Evolutionary conservation across 2,797 vertebrate species (phyloP).

Genomic region (Gambelia wislizenii): DNA sequence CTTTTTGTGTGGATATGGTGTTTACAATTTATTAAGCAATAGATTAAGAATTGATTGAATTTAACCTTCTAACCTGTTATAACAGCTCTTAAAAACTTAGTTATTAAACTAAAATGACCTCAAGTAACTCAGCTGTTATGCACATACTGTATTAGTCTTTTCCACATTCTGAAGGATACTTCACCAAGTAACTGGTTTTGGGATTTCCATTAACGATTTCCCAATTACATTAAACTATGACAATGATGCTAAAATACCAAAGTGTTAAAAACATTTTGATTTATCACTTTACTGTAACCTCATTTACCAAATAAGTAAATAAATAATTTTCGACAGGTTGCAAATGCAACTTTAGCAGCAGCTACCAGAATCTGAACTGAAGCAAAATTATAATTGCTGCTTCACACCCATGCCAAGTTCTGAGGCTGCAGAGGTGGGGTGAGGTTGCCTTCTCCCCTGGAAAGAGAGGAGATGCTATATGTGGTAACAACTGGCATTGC

Average conservation of each 20-base stretch:
- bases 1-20: slow-evolving; percentile 67
- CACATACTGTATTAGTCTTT: neutral
- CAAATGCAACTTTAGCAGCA: slow-evolving; percentile 28
- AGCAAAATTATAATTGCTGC: neutral
- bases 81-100: slow-evolving; percentile 47
- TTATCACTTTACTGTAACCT: neutral
- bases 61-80: slow-evolving; percentile 62
- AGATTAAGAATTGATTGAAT: slow-evolving; percentile 67
- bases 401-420: neutral
- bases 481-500: too few species aligned
- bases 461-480: too few species aligned
- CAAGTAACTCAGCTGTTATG: slow-evolving; percentile 53
- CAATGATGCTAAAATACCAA: neutral
- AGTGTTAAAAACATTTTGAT: neutral
- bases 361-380: neutral
- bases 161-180: neutral
- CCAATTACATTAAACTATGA: slow-evolving; percentile 1
- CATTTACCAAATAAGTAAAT: neutral
- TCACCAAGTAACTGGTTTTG: slow-evolving; percentile 24
- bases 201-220: neutral
- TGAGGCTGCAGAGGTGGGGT: too few species aligned
- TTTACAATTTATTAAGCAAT: slow-evolving; percentile 71
- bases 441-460: too few species aligned
- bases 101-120: slow-evolving; percentile 60
- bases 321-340: neutral